A percentile compares a stretch with the other conserved stretches of the same genome.
phyloP scores from a whole-genome alignment of 2,797 vertebrate species.

The Microctenopoma steveboyesi region DNA sequence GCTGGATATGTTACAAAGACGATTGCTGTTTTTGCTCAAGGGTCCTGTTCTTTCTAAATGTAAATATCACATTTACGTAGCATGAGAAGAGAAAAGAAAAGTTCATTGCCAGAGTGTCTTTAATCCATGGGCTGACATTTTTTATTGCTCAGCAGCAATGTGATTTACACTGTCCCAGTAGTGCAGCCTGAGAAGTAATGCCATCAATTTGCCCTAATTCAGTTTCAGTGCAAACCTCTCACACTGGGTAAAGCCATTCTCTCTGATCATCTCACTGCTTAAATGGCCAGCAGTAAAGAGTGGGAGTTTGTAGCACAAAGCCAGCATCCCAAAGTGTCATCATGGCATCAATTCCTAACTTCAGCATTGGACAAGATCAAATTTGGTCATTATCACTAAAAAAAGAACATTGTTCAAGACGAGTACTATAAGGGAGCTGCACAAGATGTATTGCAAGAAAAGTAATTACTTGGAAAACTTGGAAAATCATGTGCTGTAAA shows the following conservation, averaged over 20 bases:
- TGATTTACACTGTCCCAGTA: slow-evolving; percentile 76
- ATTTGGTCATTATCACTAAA: background rate
- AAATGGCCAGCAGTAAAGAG: slow-evolving; percentile 41
- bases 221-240: slow-evolving; percentile 74
- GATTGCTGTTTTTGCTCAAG: slow-evolving; percentile 66
- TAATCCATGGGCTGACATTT: slow-evolving; percentile 78
- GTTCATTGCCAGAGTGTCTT: slow-evolving; percentile 69
- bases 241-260: slow-evolving; percentile 57
- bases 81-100: slow-evolving; percentile 60
- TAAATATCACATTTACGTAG: slow-evolving; percentile 76
- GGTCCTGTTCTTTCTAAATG: slow-evolving; percentile 70
- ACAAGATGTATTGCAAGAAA: background rate
- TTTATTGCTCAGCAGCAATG: slow-evolving; percentile 75
- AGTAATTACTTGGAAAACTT: background rate
- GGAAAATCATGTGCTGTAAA: background rate
- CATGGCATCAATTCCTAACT: background rate
- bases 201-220: slow-evolving; percentile 79
- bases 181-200: slow-evolving; percentile 69
- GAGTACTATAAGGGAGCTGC: background rate
- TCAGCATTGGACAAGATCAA: background rate
- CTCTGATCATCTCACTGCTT: slow-evolving; percentile 53
- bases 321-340: slow-evolving; percentile 2
- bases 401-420: too few relatives aligned
- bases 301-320: slow-evolving; percentile 21
- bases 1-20: slow-evolving; percentile 56